phyloP scores from a whole-genome alignment of 2,888 invertebrate genomes.

The Calameuta pallipes region DNA sequence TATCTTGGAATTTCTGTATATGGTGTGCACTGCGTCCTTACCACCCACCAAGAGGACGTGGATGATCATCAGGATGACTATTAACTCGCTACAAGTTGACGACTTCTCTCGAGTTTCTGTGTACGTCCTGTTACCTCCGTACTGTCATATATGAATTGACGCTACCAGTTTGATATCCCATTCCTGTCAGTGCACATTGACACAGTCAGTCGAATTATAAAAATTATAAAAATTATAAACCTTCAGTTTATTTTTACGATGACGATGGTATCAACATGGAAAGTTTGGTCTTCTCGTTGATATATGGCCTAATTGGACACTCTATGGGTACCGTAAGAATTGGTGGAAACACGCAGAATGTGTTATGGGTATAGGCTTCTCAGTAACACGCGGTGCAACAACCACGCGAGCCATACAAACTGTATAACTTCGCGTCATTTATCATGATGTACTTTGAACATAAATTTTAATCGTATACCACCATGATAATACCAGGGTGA shows the following conservation, averaged over 20 bases:
- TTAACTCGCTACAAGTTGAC: no score
- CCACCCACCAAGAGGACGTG: conserved; percentile 34
- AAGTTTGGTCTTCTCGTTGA: background rate
- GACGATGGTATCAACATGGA: no score
- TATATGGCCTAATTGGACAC: background rate
- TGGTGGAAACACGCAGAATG: background rate
- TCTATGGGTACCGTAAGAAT: background rate
- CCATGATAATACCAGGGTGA: background rate
- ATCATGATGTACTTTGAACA: conserved; percentile 4
- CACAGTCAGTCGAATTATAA: no score
- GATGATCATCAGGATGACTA: background rate
- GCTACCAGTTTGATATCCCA: no score
- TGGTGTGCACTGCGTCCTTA: conserved; percentile 18
- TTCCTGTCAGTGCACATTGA: no score
- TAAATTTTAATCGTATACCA: background rate
- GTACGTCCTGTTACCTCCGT: no score
- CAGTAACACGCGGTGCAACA: background rate
- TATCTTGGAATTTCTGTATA: conserved; percentile 26
- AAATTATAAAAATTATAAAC: no score
- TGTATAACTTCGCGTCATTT: background rate
- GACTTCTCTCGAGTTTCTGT: no score
- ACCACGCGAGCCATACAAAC: background rate
- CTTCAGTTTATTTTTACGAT: no score
- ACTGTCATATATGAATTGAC: no score
- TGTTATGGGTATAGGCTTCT: background rate